A percentile compares a stretch with the other conserved stretches of the same genome.
Conservation (phyloP, 92 coral and sea anemone genomes). For the Umimayanthus chanpuru region DNA sequence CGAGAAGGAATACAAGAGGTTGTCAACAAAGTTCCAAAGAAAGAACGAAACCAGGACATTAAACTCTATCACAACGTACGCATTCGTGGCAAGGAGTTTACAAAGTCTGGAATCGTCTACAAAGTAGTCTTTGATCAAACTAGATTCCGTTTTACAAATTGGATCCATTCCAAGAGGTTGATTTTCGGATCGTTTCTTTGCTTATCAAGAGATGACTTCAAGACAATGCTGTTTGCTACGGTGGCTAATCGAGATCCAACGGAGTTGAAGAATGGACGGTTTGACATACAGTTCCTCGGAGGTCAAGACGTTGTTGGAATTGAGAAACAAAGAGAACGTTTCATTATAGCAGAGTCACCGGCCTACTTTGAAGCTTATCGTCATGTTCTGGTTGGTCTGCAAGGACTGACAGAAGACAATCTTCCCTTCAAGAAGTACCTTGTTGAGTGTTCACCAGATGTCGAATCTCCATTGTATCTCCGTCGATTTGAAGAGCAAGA, state of each 20-base stretch:
- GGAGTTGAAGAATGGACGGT: conserved; percentile 51
- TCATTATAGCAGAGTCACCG: conserved; percentile 67
- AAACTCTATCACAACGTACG: conserved; percentile 61
- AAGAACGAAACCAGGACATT: conserved; percentile 57
- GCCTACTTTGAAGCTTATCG: no score
- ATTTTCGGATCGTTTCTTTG: conserved; percentile 80
- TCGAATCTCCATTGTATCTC: conserved; percentile 74
- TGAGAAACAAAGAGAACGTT: conserved; percentile 47
- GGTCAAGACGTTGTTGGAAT: conserved; percentile 61
- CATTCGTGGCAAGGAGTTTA: conserved; percentile 52
- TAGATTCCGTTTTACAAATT: conserved; percentile 53
- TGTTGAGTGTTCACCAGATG: conserved; percentile 65
- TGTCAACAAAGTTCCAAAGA: conserved; percentile 50
- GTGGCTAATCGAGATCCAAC: conserved; percentile 65
- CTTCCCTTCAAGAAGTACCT: conserved; percentile 82
- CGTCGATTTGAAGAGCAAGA: conserved; percentile 36
- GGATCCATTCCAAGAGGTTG: conserved; percentile 73
- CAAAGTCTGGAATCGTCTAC: conserved; percentile 62
- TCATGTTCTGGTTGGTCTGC: no score
- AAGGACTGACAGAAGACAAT: no score
- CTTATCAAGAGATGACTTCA: conserved; percentile 58
- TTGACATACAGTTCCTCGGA: conserved; percentile 61
- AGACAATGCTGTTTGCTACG: conserved; percentile 74
- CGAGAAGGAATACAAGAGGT: conserved; percentile 78
- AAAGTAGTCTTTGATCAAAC: conserved; percentile 60